Conservation (phyloP, 2,888 invertebrate species). For the Lasioglossum villosulum region DNA sequence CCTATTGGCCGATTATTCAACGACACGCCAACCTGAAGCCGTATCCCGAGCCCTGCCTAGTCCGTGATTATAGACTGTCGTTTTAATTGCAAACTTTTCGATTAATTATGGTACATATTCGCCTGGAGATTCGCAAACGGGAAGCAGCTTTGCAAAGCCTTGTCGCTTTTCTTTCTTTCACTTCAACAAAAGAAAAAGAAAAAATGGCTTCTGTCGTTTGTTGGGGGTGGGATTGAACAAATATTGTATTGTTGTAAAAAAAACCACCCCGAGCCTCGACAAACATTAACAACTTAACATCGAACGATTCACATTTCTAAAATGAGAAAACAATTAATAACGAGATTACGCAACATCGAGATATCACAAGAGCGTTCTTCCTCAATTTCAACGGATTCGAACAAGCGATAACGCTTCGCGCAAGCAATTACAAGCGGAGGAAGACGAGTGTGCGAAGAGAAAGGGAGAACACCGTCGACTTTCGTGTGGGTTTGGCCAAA, state of each 20-base stretch:
- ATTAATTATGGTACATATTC: background rate
- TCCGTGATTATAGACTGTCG: slow-evolving; percentile 9
- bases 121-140: background rate
- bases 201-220: background rate
- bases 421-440: slow-evolving; percentile 16
- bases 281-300: background rate
- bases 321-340: background rate
- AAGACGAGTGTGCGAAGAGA: background rate
- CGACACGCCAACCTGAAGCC: background rate
- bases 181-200: background rate
- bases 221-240: background rate
- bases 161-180: background rate
- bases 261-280: background rate
- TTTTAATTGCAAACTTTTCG: background rate
- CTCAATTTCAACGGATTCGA: background rate
- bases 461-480: background rate
- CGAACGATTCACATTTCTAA: background rate
- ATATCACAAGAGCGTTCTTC: background rate
- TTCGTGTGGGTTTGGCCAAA: background rate
- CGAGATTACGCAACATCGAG: background rate
- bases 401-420: background rate
- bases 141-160: background rate
- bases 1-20: slow-evolving; percentile 35
- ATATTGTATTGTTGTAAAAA: too few relatives aligned
- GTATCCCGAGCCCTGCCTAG: background rate